Conservation (phyloP, 1,140 invertebrate genomes). For the Pseudachorutes palmiensis region DNA sequence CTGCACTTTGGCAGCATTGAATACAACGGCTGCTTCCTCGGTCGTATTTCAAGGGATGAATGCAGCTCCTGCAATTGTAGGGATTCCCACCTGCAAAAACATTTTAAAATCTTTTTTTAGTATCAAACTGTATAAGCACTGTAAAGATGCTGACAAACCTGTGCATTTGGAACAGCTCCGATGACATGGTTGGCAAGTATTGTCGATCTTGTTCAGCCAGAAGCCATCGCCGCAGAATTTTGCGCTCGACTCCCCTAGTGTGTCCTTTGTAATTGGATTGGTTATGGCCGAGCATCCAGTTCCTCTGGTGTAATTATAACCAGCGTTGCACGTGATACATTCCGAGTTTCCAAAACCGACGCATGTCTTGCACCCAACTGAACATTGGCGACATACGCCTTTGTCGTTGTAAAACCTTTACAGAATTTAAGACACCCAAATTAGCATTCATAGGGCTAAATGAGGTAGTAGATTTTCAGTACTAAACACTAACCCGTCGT, state of each 20-base stretch:
- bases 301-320: constrained; percentile 18
- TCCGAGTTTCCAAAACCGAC: constrained; percentile 63
- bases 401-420: constrained; percentile 31
- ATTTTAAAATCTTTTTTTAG: too few relatives aligned
- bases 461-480: neutral
- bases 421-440: neutral
- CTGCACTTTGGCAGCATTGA: constrained; percentile 14
- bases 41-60: constrained; percentile 30
- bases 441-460: neutral
- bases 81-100: constrained; percentile 25
- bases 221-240: constrained; percentile 22
- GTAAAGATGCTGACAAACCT: constrained; percentile 20
- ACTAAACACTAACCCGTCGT: constrained; percentile 32
- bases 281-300: constrained; percentile 1
- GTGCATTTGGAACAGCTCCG: constrained; percentile 31
- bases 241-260: neutral
- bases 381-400: constrained; percentile 61
- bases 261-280: constrained; percentile 12
- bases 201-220: constrained; percentile 13
- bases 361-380: constrained; percentile 71
- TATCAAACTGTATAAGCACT: too few relatives aligned
- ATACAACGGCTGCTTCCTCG: constrained; percentile 36
- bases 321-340: constrained; percentile 61
- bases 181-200: constrained; percentile 29
- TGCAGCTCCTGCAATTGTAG: constrained; percentile 31